These are phyloP conservation scores for Antigone vipio DNA, from an alignment of 2,113 vertebrate genomes.

Conservation along the genomic window DNA sequence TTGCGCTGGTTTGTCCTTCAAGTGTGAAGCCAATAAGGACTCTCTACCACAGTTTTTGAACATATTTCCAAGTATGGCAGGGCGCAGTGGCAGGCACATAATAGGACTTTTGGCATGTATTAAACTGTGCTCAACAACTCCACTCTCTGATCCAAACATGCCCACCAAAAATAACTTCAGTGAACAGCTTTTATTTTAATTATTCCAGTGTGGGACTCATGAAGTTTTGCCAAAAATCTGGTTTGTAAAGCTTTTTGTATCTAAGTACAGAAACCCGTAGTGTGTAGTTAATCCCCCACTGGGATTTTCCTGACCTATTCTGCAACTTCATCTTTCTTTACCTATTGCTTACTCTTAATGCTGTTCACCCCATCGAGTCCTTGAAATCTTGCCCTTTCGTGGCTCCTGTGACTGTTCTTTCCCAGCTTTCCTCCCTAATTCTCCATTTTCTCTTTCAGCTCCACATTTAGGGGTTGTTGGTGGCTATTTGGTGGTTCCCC, in stretches of 20 bases:
- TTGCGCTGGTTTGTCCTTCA: not conserved
- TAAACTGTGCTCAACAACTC: conserved; percentile 51
- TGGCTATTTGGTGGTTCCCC: not conserved
- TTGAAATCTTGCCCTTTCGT: not conserved
- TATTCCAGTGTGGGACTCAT: conserved; percentile 54
- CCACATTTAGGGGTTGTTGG: not conserved
- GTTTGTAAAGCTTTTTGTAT: conserved; percentile 58
- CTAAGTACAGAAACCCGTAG: conserved; percentile 18
- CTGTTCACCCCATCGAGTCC: not conserved
- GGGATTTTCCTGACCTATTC: conserved; percentile 29
- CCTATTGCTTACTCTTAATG: not conserved
- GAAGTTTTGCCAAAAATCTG: conserved; percentile 54
- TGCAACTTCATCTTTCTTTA: conserved; percentile 19
- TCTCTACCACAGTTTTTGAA: conserved; percentile 16
- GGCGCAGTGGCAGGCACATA: conserved; percentile 18
- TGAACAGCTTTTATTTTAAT: conserved; percentile 62
- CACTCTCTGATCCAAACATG: conserved; percentile 59
- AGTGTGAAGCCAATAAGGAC: not conserved
- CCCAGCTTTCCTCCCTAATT: not conserved
- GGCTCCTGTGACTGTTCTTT: not conserved
- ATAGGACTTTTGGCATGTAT: conserved; percentile 42
- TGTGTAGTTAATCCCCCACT: conserved; percentile 9
- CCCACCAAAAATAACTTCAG: conserved; percentile 67
- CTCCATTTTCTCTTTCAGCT: not conserved
- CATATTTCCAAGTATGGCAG: conserved; percentile 60